phyloP scores from a whole-genome alignment of 2,888 invertebrate genomes.

The Pandemis heparana region DNA sequence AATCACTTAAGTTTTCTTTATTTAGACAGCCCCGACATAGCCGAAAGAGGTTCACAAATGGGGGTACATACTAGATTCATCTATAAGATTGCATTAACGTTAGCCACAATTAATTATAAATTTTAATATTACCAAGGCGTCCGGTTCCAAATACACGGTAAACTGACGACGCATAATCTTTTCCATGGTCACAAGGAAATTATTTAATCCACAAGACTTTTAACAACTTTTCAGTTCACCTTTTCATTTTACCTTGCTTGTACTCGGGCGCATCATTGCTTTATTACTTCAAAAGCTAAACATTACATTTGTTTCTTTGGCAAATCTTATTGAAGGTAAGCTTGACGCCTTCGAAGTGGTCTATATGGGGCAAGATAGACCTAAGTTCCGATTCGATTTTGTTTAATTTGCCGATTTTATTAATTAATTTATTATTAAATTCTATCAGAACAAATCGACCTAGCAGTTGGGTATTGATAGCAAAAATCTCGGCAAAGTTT shows the following conservation, averaged over 20 bases:
- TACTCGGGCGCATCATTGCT: background rate
- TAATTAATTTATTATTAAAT: background rate
- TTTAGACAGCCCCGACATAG: background rate
- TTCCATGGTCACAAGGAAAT: constrained; percentile 19
- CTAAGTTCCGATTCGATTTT: too few relatives aligned
- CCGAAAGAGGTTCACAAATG: background rate
- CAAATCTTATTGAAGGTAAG: too few relatives aligned
- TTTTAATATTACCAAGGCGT: constrained; percentile 1
- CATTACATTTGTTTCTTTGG: background rate
- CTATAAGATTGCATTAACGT: constrained; percentile 3
- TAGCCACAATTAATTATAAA: background rate
- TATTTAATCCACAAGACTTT: constrained; percentile 18
- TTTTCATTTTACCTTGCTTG: too few relatives aligned
- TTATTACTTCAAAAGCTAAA: background rate
- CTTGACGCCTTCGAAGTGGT: too few relatives aligned
- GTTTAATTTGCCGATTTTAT: too few relatives aligned
- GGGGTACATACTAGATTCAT: constrained; percentile 2
- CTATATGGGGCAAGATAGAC: too few relatives aligned
- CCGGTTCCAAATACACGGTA: background rate
- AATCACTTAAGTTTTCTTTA: background rate
- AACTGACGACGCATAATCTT: background rate
- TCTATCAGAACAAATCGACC: background rate
- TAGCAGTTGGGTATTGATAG: background rate
- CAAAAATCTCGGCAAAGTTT: too few relatives aligned
- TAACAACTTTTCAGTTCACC: constrained; percentile 8